A percentile compares a stretch with the other conserved stretches of the same genome.
Conservation (phyloP, 2,797 vertebrate genomes). For the Hypotaenidia okinawae region DNA sequence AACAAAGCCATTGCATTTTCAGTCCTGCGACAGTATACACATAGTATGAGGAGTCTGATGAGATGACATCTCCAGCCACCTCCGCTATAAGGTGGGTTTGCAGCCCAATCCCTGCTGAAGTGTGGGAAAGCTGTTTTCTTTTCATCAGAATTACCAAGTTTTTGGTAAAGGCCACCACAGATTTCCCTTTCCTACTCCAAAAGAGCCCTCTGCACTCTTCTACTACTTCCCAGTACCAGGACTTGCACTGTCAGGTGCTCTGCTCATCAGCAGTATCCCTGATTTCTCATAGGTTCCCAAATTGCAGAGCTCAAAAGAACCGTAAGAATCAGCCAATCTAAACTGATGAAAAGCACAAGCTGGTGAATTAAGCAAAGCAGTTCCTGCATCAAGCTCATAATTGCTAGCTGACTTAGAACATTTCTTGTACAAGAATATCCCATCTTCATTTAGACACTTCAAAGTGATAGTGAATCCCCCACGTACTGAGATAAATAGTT, state of each 20-base stretch:
- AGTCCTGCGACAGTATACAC: not conserved
- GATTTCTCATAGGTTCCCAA: constrained; percentile 51
- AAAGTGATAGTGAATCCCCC: constrained; percentile 54
- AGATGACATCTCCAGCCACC: not conserved
- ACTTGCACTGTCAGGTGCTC: constrained; percentile 22
- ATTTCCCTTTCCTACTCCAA: not conserved
- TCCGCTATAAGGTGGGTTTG: not conserved
- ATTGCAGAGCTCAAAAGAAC: constrained; percentile 52
- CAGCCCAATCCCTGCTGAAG: not conserved
- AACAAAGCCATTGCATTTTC: not conserved
- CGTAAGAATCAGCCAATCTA: constrained; percentile 49
- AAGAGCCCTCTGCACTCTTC: not conserved
- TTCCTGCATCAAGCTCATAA: constrained; percentile 52
- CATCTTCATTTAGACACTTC: constrained; percentile 66
- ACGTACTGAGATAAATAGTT: constrained; percentile 51
- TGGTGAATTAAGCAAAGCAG: constrained; percentile 66
- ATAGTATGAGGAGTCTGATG: not conserved
- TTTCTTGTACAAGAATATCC: constrained; percentile 65
- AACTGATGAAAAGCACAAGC: constrained; percentile 66
- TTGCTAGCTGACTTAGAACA: constrained; percentile 67
- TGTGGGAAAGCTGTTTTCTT: not conserved
- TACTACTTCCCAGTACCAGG: not conserved
- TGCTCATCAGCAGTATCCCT: constrained; percentile 22
- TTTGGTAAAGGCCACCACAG: not conserved
- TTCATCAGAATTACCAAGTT: not conserved